Percentiles rank a stretch among this genome's conserved stretches.
Evolutionary conservation across 1,140 invertebrate genomes (phyloP).

Genomic region (Pararge aegeria): DNA sequence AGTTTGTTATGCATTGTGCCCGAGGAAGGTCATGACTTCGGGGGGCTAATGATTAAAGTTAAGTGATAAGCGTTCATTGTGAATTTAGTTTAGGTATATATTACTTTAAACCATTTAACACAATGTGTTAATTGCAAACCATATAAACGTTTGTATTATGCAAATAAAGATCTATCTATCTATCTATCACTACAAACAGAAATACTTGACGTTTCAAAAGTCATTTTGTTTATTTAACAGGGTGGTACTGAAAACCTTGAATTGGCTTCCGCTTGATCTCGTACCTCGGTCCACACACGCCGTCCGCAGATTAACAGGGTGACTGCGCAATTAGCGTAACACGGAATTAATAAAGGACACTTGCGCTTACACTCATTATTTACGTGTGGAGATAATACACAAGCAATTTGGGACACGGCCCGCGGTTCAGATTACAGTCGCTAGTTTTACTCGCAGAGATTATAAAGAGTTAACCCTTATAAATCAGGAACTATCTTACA

Average conservation of each 20-base stretch:
- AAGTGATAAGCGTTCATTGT: background rate
- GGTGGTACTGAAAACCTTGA: too few species aligned
- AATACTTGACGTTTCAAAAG: too few species aligned
- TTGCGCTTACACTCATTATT: conserved; percentile 33
- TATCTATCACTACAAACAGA: too few species aligned
- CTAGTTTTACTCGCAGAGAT: background rate
- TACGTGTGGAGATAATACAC: conserved; percentile 10
- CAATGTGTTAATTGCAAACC: too few species aligned
- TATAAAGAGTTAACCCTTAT: too few species aligned
- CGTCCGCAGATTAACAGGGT: conserved; percentile 40
- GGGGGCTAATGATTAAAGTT: background rate
- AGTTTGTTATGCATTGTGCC: background rate
- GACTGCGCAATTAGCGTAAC: conserved; percentile 45
- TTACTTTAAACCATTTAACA: too few species aligned
- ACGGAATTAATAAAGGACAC: conserved; percentile 51
- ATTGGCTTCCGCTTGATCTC: conserved; percentile 5
- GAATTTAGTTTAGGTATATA: too few species aligned
- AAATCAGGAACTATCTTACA: too few species aligned
- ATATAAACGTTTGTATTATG: too few species aligned
- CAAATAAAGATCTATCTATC: too few species aligned
- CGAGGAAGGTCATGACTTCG: background rate
- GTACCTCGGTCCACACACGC: conserved; percentile 9
- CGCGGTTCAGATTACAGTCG: background rate
- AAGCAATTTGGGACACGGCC: background rate
- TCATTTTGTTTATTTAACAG: too few species aligned